Evolutionary conservation across 37 sponge, comb jelly and placozoan species (phyloP).

Genomic region (Haliclona indistincta): DNA sequence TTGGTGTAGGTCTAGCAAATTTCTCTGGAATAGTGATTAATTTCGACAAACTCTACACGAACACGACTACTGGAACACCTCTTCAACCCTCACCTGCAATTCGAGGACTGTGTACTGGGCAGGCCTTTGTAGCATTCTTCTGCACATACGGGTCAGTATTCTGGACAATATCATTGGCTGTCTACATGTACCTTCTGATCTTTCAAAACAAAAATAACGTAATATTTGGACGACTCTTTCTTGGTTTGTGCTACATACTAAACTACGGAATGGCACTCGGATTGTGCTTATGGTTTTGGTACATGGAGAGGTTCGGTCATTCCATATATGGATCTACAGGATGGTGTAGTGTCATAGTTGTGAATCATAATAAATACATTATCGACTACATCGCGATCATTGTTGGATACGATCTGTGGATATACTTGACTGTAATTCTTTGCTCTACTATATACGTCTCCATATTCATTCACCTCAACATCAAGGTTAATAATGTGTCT

Average conservation of each 20-base stretch:
- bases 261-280: slow-evolving; percentile 38
- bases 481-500: too few relatives aligned
- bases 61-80: not conserved
- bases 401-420: slow-evolving; percentile 65
- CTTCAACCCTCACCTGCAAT: not conserved
- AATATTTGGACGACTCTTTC: not conserved
- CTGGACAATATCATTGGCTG: slow-evolving; percentile 49
- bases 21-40: slow-evolving; percentile 40
- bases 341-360: slow-evolving; percentile 2
- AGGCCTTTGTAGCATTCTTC: slow-evolving; percentile 56
- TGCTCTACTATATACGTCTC: not conserved
- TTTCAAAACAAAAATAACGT: not conserved
- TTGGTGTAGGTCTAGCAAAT: slow-evolving; percentile 29
- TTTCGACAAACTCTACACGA: slow-evolving; percentile 19
- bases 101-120: slow-evolving; percentile 18
- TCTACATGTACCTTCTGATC: slow-evolving; percentile 52
- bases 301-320: slow-evolving; percentile 7
- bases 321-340: not conserved
- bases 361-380: not conserved
- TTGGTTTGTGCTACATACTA: slow-evolving; percentile 21
- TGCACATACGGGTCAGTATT: slow-evolving; percentile 45
- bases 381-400: not conserved
- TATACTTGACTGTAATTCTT: slow-evolving; percentile 36
- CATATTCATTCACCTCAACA: not conserved
- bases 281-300: slow-evolving; percentile 33